phyloP scores from a whole-genome alignment of 2,888 invertebrate species.

The Cheilosia pagana region DNA sequence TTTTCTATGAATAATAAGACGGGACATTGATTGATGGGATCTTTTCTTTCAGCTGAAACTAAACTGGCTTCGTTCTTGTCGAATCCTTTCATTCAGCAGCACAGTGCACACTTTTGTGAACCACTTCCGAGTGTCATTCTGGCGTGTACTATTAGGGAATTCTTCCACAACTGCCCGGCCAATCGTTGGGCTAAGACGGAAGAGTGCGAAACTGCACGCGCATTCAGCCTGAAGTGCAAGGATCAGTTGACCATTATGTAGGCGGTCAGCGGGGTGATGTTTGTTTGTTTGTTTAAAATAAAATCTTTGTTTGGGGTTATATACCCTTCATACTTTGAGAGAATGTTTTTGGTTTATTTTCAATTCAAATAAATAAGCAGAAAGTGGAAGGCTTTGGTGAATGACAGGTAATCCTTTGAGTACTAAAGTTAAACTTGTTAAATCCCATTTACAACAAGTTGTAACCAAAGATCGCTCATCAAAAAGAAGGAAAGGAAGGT shows the following conservation, averaged over 20 bases:
- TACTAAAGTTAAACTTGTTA: too few relatives aligned
- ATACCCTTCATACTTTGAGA: too few relatives aligned
- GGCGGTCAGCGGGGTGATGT: background rate
- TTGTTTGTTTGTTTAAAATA: too few relatives aligned
- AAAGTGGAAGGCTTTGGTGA: too few relatives aligned
- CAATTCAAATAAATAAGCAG: too few relatives aligned
- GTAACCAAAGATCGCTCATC: too few relatives aligned
- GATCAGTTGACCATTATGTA: slow-evolving; percentile 78
- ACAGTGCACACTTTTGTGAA: slow-evolving; percentile 75
- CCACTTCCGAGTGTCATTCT: slow-evolving; percentile 77
- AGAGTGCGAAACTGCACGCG: slow-evolving; percentile 77
- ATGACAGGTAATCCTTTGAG: too few relatives aligned
- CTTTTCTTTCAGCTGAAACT: slow-evolving; percentile 76
- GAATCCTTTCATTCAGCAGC: slow-evolving; percentile 74
- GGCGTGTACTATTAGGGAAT: slow-evolving; percentile 78
- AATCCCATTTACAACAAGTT: too few relatives aligned
- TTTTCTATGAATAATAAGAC: background rate
- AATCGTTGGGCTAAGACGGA: slow-evolving; percentile 78
- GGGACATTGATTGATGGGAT: background rate
- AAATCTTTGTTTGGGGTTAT: too few relatives aligned
- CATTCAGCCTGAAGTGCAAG: slow-evolving; percentile 77
- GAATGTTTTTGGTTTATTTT: too few relatives aligned
- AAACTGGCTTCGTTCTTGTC: slow-evolving; percentile 76
- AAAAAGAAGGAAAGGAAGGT: too few relatives aligned
- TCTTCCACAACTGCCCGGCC: slow-evolving; percentile 79